Conservation (phyloP, 2,113 vertebrate genomes). For the Upupa epops region DNA sequence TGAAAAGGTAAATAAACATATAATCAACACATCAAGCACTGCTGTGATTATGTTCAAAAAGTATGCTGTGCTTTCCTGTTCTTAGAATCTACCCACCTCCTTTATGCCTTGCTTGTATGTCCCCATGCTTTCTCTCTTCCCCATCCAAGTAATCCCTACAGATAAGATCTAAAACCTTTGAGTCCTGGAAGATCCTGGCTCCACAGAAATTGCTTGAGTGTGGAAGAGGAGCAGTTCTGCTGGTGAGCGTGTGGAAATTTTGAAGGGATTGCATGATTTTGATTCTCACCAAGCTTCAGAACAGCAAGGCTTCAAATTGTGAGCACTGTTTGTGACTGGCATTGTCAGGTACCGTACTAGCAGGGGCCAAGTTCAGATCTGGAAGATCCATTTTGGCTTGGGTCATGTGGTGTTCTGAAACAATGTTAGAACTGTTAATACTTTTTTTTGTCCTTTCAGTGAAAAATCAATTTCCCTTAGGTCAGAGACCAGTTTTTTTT, state of each 20-base stretch:
- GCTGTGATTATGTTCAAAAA: background rate
- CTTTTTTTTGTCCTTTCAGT: background rate
- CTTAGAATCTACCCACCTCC: background rate
- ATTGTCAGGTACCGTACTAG: background rate
- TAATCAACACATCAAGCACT: background rate
- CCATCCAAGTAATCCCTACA: background rate
- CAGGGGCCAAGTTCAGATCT: background rate
- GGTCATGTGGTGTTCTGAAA: background rate
- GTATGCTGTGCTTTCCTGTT: background rate
- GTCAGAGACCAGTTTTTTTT: background rate
- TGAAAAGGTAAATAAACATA: background rate
- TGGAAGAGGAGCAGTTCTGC: background rate
- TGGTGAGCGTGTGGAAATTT: background rate
- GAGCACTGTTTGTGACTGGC: background rate
- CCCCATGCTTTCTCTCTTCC: background rate
- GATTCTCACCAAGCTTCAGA: background rate
- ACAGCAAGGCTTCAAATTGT: background rate
- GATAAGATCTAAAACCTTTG: background rate
- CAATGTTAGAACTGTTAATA: background rate
- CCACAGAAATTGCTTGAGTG: background rate
- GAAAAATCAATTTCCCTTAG: background rate
- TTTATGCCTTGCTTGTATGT: background rate
- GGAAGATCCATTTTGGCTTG: background rate
- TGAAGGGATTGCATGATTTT: background rate
- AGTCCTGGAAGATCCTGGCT: background rate